phyloP scores from a whole-genome alignment of 2,888 invertebrate genomes.

The Apodemia zela region DNA sequence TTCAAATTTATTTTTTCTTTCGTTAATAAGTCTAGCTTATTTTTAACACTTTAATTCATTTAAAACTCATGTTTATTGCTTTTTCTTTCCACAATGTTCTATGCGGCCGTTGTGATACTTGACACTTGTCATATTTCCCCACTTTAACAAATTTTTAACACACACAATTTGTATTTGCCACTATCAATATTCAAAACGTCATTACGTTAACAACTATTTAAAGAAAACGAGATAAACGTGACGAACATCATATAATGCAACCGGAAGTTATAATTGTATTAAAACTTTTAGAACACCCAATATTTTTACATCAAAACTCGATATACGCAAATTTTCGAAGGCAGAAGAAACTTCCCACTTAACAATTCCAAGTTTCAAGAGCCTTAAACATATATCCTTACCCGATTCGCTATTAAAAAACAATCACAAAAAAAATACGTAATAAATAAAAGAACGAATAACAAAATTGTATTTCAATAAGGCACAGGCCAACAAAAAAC shows the following conservation, averaged over 20 bases:
- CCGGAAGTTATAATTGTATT: background rate
- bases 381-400: constrained; percentile 10
- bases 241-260: background rate
- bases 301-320: constrained; percentile 6
- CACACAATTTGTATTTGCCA: too few species aligned
- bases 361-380: constrained; percentile 15
- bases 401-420: constrained; percentile 28
- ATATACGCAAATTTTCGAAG: background rate
- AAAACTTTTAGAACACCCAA: background rate
- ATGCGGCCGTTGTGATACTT: background rate
- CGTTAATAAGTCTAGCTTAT: too few species aligned
- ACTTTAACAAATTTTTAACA: background rate
- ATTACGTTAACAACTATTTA: background rate
- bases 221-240: background rate
- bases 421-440: constrained; percentile 44
- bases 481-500: constrained; percentile 40
- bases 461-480: constrained; percentile 43
- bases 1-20: too few species aligned
- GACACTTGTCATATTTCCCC: background rate
- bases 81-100: background rate
- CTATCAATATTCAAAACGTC: too few species aligned
- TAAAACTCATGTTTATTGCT: too few species aligned
- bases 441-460: constrained; percentile 46
- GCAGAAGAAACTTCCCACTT: background rate
- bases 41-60: too few species aligned